Evolutionary conservation across 1,140 invertebrate species (phyloP).

Genomic region (Chymomyza costata): DNA sequence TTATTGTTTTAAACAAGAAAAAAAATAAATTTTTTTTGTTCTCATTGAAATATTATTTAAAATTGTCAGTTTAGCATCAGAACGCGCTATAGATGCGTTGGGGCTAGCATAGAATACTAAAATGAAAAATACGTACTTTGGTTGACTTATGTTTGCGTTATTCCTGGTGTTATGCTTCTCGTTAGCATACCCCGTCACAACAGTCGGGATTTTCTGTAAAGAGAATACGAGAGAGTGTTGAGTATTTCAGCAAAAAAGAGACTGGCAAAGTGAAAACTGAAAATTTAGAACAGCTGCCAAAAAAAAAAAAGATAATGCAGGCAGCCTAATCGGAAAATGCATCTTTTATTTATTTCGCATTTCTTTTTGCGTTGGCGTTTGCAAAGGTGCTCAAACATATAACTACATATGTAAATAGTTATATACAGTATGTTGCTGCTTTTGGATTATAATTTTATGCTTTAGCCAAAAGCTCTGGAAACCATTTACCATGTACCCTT

Average conservation of each 20-base stretch:
- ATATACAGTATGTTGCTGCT: neutral
- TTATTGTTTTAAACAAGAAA: neutral
- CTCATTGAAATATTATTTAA: neutral
- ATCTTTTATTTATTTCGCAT: neutral
- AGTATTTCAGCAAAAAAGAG: slow-evolving; percentile 16
- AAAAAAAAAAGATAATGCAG: slow-evolving; percentile 25
- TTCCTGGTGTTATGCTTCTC: slow-evolving; percentile 69
- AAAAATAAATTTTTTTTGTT: slow-evolving; percentile 5
- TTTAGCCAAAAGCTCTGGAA: too few species aligned
- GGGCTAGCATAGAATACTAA: slow-evolving; percentile 38
- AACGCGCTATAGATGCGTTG: slow-evolving; percentile 18
- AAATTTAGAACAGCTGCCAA: slow-evolving; percentile 34
- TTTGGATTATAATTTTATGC: too few species aligned
- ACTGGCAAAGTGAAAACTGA: slow-evolving; percentile 13
- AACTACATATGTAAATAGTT: neutral
- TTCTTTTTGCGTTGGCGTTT: neutral
- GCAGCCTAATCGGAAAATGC: neutral
- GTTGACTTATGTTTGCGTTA: slow-evolving; percentile 61
- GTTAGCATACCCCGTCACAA: slow-evolving; percentile 69
- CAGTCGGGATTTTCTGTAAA: slow-evolving; percentile 75
- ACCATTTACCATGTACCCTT: too few species aligned
- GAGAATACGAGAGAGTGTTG: slow-evolving; percentile 23
- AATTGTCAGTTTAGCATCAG: slow-evolving; percentile 5
- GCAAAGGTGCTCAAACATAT: neutral
- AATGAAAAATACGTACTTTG: slow-evolving; percentile 71